phyloP scores from a whole-genome alignment of 1,140 invertebrate genomes.

The Drosophila mayri region DNA sequence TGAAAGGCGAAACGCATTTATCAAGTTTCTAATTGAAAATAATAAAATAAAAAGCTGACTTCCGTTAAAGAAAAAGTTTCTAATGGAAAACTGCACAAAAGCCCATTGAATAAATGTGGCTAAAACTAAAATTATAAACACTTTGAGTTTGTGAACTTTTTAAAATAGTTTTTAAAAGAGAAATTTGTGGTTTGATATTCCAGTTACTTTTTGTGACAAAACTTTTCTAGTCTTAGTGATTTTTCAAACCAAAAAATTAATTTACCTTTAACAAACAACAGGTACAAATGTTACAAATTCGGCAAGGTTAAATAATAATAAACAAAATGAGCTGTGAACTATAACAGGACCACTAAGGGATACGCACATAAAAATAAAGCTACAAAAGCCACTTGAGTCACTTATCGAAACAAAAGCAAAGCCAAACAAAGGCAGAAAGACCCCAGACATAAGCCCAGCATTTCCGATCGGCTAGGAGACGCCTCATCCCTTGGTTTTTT shows the following conservation, averaged over 20 bases:
- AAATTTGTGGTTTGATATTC: not conserved
- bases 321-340: constrained; percentile 43
- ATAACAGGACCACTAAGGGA: constrained; percentile 14
- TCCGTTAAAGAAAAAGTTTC: constrained; percentile 21
- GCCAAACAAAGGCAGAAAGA: constrained; percentile 28
- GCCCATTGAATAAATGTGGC: constrained; percentile 2
- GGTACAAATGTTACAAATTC: not conserved
- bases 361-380: constrained; percentile 43
- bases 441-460: constrained; percentile 40
- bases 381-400: constrained; percentile 59
- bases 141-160: constrained; percentile 1
- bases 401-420: constrained; percentile 51
- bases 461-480: constrained; percentile 33
- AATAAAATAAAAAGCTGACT: constrained; percentile 10
- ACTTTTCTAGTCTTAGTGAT: not conserved
- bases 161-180: not conserved
- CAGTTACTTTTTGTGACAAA: not conserved
- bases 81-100: constrained; percentile 11
- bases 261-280: constrained; percentile 2
- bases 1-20: constrained; percentile 56
- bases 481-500: constrained; percentile 6
- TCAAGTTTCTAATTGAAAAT: constrained; percentile 66
- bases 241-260: not conserved
- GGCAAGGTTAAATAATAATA: constrained; percentile 15
- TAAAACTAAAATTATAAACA: constrained; percentile 14